Base-by-base conservation (phyloP, 2,888 invertebrate species). In the Phaonia tiefii region DNA sequence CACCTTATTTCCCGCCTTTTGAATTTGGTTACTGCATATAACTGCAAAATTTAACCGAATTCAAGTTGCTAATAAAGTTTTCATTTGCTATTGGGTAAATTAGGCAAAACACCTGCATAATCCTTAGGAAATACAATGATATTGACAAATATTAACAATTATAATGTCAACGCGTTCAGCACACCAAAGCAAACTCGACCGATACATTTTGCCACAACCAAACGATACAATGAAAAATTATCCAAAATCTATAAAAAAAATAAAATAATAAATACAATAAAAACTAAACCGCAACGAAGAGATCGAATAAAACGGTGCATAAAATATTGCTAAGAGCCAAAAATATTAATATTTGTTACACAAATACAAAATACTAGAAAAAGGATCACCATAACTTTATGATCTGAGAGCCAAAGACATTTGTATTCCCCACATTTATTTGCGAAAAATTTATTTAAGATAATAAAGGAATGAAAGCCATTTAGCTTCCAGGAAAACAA, bases 121-220 rank as follows among this genome's bases (percentile, higher is more conserved):
- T 81, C 80, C 80, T 78, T 67, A 22, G 79, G 79, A 72, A 69
- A 74, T 75, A 70, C 63, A 67, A 72, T 75, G 76, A 76, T 80
- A 82, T 84, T 84, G 84, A 84, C 83, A 84, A 84, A 84, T 84
- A 79, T 75, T 70, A 75, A 83, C 84, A 84, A 84, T 83, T 84
- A 82, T 77, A 75, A 71, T 80, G 81, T 83, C 84, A 83, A 80
- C 84, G 81, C 83, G 72, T 15, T 17, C 67, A 79, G 72, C 58
- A 31, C 31, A 31, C 31, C 31, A 31, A 3, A 3, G 8, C 31
- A 31, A 39, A 54, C 58, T 15, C 72, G 49, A 25, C 13, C 42
- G 42, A 54, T 46, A 56, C n/a, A 20, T 13, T n/a, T 67, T 63
- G 63, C 49, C 15, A 11, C 22, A 20, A 63, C 11, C 22, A 69